These are phyloP conservation scores for Macaca fascicularis DNA, from an alignment of 2,113 vertebrate genomes.

Conservation along the genomic window DNA sequence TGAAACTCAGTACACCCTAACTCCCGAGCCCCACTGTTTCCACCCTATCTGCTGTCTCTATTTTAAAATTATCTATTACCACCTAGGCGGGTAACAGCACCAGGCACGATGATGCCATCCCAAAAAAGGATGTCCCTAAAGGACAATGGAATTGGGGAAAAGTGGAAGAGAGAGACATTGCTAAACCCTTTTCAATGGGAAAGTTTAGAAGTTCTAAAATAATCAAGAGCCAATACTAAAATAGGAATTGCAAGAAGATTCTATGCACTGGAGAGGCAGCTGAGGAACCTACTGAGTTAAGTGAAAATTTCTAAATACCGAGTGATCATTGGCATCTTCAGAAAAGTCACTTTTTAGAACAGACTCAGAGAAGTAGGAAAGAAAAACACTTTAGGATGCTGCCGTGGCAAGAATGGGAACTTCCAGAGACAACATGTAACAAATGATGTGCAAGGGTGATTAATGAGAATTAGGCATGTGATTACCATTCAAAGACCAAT, in stretches of 20 bases:
- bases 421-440: neutral
- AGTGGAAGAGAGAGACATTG: neutral
- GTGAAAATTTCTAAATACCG: neutral
- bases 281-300: neutral
- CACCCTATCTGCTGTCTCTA: neutral
- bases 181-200: neutral
- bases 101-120: neutral
- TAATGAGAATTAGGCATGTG: neutral
- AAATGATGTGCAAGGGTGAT: neutral
- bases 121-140: neutral
- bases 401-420: neutral
- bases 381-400: neutral
- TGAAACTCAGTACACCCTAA: conserved; percentile 11
- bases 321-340: neutral
- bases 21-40: neutral
- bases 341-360: neutral
- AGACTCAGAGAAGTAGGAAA: neutral
- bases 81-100: neutral
- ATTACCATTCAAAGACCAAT: neutral
- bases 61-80: neutral
- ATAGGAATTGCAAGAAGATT: neutral
- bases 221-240: neutral
- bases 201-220: neutral
- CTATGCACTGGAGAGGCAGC: neutral
- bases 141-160: neutral